Conservation (phyloP, 2,888 invertebrate species). For the Mallateleia sp. region DNA sequence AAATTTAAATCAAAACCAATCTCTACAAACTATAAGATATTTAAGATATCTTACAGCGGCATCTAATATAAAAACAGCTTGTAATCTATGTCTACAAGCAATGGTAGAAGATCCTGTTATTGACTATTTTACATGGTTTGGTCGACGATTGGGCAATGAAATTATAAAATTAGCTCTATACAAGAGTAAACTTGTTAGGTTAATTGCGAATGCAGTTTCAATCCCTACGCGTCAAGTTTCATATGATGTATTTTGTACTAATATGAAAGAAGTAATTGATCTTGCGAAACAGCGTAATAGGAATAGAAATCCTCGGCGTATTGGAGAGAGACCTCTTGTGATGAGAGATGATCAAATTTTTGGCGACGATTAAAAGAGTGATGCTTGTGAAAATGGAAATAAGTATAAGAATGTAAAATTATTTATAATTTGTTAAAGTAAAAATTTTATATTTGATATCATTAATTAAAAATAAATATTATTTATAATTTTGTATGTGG, state of each 20-base stretch:
- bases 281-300: constrained; percentile 15
- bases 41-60: neutral
- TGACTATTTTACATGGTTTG: constrained; percentile 4
- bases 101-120: neutral
- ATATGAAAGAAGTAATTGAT: constrained; percentile 4
- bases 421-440: no score
- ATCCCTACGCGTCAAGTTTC: neutral
- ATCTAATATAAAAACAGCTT: constrained; percentile 1
- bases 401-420: no score
- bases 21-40: neutral
- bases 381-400: no score
- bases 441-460: no score
- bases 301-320: neutral
- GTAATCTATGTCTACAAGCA: constrained; percentile 6
- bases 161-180: constrained; percentile 4
- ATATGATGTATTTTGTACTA: neutral
- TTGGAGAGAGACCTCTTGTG: neutral
- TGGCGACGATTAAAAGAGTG: neutral
- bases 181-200: neutral
- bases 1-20: neutral
- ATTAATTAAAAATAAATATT: no score
- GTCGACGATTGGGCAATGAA: neutral
- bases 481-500: no score
- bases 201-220: constrained; percentile 4
- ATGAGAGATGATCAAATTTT: constrained; percentile 2